Conservation (phyloP, 2,113 vertebrate genomes). For the Platichthys stellatus region DNA sequence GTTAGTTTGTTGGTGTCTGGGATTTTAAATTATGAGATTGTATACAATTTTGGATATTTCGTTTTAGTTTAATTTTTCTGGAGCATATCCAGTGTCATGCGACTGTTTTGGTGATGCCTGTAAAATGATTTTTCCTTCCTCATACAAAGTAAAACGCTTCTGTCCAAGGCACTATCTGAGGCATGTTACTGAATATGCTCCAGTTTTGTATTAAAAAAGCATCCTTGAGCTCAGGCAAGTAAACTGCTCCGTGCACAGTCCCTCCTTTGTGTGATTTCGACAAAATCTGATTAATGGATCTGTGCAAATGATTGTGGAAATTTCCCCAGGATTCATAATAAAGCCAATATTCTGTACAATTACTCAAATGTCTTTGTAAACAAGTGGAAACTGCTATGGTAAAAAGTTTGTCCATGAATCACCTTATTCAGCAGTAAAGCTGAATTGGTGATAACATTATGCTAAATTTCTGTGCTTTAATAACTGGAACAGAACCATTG, state of each 20-base stretch:
- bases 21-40: conserved; percentile 81
- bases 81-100: conserved; percentile 47
- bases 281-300: conserved; percentile 79
- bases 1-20: conserved; percentile 72
- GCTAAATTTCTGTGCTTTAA: too few relatives aligned
- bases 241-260: conserved; percentile 40
- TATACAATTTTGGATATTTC: conserved; percentile 55
- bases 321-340: conserved; percentile 91
- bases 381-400: fast-evolving
- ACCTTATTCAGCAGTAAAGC: background rate
- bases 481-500: too few relatives aligned
- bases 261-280: conserved; percentile 58
- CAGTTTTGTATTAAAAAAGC: conserved; percentile 88
- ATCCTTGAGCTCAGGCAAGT: conserved; percentile 87
- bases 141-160: background rate
- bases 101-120: conserved; percentile 21
- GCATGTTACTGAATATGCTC: conserved; percentile 44
- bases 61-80: conserved; percentile 14
- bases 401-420: background rate
- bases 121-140: background rate
- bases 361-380: conserved; percentile 35
- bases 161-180: conserved; percentile 9
- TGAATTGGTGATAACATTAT: too few relatives aligned
- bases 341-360: conserved; percentile 90
- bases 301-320: conserved; percentile 85